Conservation (phyloP, 2,888 invertebrate genomes). For the Leptopilina drosophilae region DNA sequence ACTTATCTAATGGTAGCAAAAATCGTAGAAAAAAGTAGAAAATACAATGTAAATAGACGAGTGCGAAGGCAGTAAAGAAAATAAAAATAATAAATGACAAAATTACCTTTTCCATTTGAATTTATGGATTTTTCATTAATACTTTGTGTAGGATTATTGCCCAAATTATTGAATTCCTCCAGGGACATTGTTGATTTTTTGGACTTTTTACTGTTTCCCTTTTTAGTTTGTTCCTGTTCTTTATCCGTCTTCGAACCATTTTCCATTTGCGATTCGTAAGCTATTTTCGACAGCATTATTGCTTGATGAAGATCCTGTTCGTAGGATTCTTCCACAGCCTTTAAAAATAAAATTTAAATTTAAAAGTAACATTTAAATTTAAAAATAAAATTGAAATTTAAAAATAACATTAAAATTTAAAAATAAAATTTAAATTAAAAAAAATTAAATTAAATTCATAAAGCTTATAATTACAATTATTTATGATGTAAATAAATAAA, state of each 20-base stretch:
- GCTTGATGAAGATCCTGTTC: conserved; percentile 82
- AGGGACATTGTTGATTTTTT: conserved; percentile 87
- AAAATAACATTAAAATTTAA: too few relatives aligned
- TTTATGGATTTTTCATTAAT: conserved; percentile 59
- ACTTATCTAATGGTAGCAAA: too few relatives aligned
- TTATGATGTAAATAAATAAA: background rate
- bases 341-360: conserved; percentile 27
- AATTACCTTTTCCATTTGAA: conserved; percentile 60
- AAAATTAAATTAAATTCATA: background rate
- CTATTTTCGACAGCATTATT: conserved; percentile 86
- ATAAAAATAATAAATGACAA: background rate
- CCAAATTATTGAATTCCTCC: conserved; percentile 85
- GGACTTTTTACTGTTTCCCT: conserved; percentile 78
- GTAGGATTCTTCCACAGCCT: conserved; percentile 75
- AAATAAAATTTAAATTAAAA: too few relatives aligned
- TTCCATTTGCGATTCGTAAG: conserved; percentile 73
- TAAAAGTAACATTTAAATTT: too few relatives aligned
- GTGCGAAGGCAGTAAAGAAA: too few relatives aligned
- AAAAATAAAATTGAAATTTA: too few relatives aligned
- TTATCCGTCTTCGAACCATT: conserved; percentile 73
- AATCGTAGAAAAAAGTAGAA: too few relatives aligned
- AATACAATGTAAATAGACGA: too few relatives aligned
- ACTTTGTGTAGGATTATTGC: conserved; percentile 74
- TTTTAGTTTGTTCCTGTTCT: conserved; percentile 82
- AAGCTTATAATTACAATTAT: background rate